Conservation (phyloP, 2,888 invertebrate species). For the Sesamia inferens region DNA sequence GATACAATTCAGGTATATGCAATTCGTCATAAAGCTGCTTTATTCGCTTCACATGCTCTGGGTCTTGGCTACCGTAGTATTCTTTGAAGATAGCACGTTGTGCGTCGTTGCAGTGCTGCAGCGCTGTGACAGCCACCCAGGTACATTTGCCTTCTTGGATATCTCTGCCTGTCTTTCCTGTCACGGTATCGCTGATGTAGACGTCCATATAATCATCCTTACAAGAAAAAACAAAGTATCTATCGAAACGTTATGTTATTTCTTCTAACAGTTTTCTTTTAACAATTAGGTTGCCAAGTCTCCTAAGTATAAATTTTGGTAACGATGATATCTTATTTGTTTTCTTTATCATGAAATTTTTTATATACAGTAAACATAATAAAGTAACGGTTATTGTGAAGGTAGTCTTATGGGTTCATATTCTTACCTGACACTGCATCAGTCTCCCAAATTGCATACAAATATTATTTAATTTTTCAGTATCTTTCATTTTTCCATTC, state of each 20-base stretch:
- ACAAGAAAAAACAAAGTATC: not conserved
- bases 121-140: constrained; percentile 91
- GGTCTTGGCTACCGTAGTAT: constrained; percentile 92
- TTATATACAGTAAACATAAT: not conserved
- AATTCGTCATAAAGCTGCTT: constrained; percentile 88
- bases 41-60: constrained; percentile 88
- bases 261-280: not conserved
- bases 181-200: constrained; percentile 22
- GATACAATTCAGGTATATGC: constrained; percentile 79
- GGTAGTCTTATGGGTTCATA: not conserved
- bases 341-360: not conserved
- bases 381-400: not conserved
- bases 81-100: constrained; percentile 90
- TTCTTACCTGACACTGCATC: constrained; percentile 38
- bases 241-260: not conserved
- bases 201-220: constrained; percentile 48
- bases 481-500: constrained; percentile 28
- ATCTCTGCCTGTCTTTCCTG: constrained; percentile 91
- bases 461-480: constrained; percentile 28
- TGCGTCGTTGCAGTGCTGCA: constrained; percentile 87
- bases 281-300: not conserved
- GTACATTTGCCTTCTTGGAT: constrained; percentile 97
- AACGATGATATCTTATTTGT: not conserved
- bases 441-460: constrained; percentile 27
- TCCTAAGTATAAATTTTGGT: not conserved